Evolutionary conservation across 2,888 invertebrate species (phyloP).

Genomic region (Slavum lentiscoides): DNA sequence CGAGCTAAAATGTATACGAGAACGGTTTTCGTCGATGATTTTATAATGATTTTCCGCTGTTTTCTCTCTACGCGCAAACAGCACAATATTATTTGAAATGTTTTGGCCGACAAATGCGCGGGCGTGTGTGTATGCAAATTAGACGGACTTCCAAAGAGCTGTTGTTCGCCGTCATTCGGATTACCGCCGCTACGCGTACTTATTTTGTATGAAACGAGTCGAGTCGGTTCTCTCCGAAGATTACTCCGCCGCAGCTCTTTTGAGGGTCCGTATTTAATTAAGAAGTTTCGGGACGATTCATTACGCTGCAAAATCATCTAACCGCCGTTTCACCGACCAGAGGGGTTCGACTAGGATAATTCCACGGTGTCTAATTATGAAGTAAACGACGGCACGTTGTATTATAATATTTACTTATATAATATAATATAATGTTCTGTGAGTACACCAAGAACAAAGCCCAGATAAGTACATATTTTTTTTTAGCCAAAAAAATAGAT

Average conservation of each 20-base stretch:
- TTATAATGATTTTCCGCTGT: not conserved
- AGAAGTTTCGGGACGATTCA: constrained; percentile 33
- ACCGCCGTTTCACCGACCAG: not conserved
- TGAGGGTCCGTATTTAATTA: constrained; percentile 36
- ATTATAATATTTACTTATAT: no score
- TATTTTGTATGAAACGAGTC: constrained; percentile 4
- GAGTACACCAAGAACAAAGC: constrained; percentile 2
- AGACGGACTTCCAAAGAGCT: not conserved
- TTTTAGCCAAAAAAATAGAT: no score
- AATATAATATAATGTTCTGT: not conserved
- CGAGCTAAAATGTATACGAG: not conserved
- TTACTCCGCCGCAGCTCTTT: not conserved
- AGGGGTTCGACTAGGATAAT: not conserved
- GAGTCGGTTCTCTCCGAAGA: constrained; percentile 15
- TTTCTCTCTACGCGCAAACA: not conserved
- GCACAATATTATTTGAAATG: no score
- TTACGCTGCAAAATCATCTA: constrained; percentile 33
- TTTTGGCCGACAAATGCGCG: not conserved
- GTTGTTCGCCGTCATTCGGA: not conserved
- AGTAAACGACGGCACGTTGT: constrained; percentile 17
- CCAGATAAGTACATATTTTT: no score
- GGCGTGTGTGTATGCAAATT: no score
- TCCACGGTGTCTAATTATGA: constrained; percentile 35
- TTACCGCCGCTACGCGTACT: not conserved
- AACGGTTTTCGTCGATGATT: not conserved